A percentile compares a stretch with the other conserved stretches of the same genome.
phyloP scores from a whole-genome alignment of 2,888 invertebrate species.

The Gymnocheta viridis region DNA sequence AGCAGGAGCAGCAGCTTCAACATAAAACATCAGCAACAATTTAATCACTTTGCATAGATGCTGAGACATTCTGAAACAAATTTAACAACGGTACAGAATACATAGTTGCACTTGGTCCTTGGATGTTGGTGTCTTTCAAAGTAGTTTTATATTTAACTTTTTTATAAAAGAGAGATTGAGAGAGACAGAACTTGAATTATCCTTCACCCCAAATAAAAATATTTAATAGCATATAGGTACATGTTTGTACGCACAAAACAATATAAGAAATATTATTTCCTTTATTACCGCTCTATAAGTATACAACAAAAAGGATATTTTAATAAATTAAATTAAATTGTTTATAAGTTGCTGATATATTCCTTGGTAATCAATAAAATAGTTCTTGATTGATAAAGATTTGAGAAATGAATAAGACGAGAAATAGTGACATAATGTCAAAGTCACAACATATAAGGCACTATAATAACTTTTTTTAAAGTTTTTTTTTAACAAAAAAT shows the following conservation, averaged over 20 bases:
- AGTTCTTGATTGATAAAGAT: background rate
- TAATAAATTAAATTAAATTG: background rate
- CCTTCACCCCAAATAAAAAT: constrained; percentile 14
- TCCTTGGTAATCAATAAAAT: background rate
- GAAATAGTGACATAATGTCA: too few species aligned
- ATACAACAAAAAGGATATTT: background rate
- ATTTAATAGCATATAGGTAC: background rate
- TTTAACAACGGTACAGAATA: constrained; percentile 18
- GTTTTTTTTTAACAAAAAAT: too few species aligned
- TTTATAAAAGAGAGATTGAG: constrained; percentile 5
- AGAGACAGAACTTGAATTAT: constrained; percentile 20
- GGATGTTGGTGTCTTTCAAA: constrained; percentile 10
- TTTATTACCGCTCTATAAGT: background rate
- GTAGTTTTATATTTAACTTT: background rate
- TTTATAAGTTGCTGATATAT: background rate
- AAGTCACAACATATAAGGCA: too few species aligned
- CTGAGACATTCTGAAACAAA: constrained; percentile 25
- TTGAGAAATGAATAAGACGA: background rate
- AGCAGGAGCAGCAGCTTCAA: constrained; percentile 21
- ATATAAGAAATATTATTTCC: background rate
- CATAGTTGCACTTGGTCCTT: constrained; percentile 43
- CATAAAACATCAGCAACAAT: constrained; percentile 50
- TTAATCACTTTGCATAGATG: constrained; percentile 58
- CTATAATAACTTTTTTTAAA: too few species aligned
- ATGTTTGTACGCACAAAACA: background rate